phyloP scores from a whole-genome alignment of 2,888 invertebrate species.

The Harpalus rubripes region DNA sequence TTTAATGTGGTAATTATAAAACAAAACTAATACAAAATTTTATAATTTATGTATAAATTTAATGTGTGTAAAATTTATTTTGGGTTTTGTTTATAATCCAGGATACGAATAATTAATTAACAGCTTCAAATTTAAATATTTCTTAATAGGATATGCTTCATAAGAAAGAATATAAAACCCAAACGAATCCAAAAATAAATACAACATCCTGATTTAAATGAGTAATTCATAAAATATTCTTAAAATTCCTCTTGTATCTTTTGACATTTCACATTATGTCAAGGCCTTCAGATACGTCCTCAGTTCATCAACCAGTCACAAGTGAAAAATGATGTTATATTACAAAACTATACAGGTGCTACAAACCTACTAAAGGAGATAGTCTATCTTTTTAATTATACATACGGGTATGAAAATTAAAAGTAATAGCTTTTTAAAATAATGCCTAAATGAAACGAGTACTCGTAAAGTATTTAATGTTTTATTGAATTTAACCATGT shows the following conservation, averaged over 20 bases:
- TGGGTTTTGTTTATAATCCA: background rate
- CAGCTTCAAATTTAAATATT: slow-evolving; percentile 19
- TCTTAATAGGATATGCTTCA: slow-evolving; percentile 5
- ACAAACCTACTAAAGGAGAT: slow-evolving; percentile 31
- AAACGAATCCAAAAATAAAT: slow-evolving; percentile 1
- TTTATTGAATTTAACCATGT: no score
- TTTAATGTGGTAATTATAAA: background rate
- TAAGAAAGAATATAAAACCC: slow-evolving; percentile 5
- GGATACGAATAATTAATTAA: slow-evolving; percentile 16
- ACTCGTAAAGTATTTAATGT: background rate
- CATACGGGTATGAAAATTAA: background rate
- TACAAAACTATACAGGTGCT: slow-evolving; percentile 19
- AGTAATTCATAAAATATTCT: slow-evolving; percentile 11
- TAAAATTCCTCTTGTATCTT: slow-evolving; percentile 1
- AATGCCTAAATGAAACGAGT: background rate
- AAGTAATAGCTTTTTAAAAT: background rate
- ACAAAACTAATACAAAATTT: background rate
- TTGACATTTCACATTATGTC: slow-evolving; percentile 42
- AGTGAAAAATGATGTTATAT: slow-evolving; percentile 26
- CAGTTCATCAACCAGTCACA: slow-evolving; percentile 36
- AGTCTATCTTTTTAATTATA: slow-evolving; percentile 22
- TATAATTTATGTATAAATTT: background rate
- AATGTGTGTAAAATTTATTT: background rate
- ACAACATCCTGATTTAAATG: slow-evolving; percentile 8
- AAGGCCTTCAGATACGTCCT: slow-evolving; percentile 9